Conservation (phyloP, 2,797 vertebrate species). For the Mus spretus region DNA sequence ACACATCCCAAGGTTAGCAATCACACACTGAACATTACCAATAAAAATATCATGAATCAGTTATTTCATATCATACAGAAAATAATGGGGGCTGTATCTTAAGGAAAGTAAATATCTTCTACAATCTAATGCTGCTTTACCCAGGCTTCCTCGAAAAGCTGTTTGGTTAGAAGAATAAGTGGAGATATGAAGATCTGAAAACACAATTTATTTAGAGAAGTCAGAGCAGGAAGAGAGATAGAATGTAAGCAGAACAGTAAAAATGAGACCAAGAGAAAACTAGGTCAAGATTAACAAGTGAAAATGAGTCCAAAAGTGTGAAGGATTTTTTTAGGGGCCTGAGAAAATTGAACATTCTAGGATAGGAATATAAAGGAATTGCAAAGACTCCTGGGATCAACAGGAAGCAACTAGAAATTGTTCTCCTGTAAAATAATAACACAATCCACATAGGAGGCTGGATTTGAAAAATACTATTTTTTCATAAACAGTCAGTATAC, state of each 20-base stretch:
- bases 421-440: constrained; percentile 75
- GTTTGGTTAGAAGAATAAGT: constrained; percentile 15
- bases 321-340: constrained; percentile 53
- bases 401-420: constrained; percentile 65
- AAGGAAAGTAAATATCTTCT: constrained; percentile 41
- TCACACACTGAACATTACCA: not conserved
- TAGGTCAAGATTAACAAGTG: constrained; percentile 64
- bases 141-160: not conserved
- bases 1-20: not conserved
- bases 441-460: constrained; percentile 57
- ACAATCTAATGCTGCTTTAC: not conserved
- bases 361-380: constrained; percentile 56
- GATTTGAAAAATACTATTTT: constrained; percentile 68
- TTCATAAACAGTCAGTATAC: constrained; percentile 30
- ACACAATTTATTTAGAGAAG: not conserved
- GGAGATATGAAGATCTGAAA: not conserved
- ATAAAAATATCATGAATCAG: constrained; percentile 14
- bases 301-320: constrained; percentile 53
- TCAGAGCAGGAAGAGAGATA: not conserved
- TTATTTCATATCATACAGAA: constrained; percentile 16
- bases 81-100: not conserved
- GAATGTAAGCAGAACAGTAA: constrained; percentile 39
- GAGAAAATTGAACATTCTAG: constrained; percentile 73
- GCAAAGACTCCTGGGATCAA: constrained; percentile 56
- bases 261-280: constrained; percentile 62